phyloP scores from a whole-genome alignment of 2,888 invertebrate species.

The Eupithecia pulchellata region DNA sequence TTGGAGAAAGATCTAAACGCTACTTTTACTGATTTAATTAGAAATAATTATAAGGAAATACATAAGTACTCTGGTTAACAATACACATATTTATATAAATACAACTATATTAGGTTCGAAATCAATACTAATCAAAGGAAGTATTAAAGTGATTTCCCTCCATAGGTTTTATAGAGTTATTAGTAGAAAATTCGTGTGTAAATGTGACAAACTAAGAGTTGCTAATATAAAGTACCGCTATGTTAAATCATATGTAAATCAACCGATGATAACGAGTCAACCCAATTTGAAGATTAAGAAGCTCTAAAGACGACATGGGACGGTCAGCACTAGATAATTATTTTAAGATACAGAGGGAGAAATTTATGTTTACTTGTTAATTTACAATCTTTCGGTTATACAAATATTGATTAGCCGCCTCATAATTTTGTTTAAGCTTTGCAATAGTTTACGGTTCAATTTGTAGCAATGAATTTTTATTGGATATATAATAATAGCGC shows the following conservation, averaged over 20 bases:
- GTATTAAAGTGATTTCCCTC: conserved; percentile 6
- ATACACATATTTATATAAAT: not conserved
- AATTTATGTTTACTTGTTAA: not conserved
- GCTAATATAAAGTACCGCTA: conserved; percentile 39
- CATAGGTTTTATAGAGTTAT: conserved; percentile 14
- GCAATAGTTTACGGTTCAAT: not conserved
- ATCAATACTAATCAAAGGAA: conserved; percentile 21
- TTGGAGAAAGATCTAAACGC: not conserved
- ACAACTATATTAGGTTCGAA: not conserved
- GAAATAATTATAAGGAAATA: not conserved
- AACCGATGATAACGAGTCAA: conserved; percentile 50
- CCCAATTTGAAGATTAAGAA: conserved; percentile 37
- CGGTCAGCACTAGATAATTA: conserved; percentile 15
- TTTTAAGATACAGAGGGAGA: not conserved
- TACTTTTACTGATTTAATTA: not conserved
- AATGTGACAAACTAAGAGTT: conserved; percentile 34
- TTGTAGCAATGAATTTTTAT: not conserved
- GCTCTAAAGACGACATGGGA: conserved; percentile 49
- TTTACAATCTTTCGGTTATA: not conserved
- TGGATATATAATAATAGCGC: not conserved
- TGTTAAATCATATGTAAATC: conserved; percentile 47
- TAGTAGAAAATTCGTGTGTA: conserved; percentile 36
- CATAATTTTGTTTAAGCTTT: not conserved
- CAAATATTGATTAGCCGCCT: not conserved
- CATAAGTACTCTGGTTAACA: not conserved